These are phyloP conservation scores for Rallus limicola DNA, from an alignment of 2,113 vertebrate genomes.

Conservation along the genomic window DNA sequence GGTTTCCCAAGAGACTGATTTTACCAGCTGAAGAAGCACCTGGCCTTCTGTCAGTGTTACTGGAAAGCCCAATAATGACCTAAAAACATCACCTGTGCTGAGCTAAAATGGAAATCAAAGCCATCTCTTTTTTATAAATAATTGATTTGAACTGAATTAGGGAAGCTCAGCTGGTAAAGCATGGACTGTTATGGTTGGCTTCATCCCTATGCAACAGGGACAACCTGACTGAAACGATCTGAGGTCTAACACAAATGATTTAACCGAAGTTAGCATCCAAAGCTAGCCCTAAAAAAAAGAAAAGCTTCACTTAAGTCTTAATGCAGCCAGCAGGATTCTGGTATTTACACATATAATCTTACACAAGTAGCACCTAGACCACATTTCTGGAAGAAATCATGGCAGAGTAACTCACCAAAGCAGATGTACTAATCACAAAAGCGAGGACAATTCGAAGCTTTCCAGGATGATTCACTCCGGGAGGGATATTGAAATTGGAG, in stretches of 20 bases:
- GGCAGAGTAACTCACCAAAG: conserved; percentile 1
- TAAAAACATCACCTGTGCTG: background rate
- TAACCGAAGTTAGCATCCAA: background rate
- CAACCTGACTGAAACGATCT: background rate
- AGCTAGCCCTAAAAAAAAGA: background rate
- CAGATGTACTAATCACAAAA: background rate
- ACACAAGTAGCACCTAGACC: background rate
- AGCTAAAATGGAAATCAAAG: background rate
- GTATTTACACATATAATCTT: background rate
- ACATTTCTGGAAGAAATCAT: background rate
- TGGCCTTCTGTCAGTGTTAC: background rate
- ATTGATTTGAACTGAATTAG: background rate
- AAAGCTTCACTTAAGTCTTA: background rate
- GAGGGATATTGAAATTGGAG: background rate
- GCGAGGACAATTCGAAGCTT: background rate
- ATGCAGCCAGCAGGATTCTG: background rate
- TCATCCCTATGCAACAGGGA: background rate
- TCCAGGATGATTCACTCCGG: background rate
- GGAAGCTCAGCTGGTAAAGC: background rate
- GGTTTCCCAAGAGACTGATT: background rate
- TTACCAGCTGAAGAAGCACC: background rate
- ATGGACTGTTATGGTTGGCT: background rate
- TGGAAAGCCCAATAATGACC: background rate
- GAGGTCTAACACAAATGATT: background rate
- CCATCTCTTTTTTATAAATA: background rate